Base-by-base conservation (phyloP, 2,797 vertebrate species). In the Typhlichthys subterraneus region DNA sequence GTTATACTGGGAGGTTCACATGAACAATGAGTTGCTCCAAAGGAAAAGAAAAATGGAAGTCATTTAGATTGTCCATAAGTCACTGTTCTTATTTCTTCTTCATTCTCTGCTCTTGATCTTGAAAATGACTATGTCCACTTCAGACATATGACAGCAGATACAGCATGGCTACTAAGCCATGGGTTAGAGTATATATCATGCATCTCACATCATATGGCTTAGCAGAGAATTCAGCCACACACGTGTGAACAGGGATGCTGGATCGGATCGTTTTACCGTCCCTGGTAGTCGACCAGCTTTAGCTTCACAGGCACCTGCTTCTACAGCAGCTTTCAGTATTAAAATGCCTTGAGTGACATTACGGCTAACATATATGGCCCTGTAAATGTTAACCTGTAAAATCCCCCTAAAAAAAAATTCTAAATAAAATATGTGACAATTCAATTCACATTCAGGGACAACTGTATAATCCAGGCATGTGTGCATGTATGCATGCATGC, bases 291-390 rank as follows among this genome's bases (percentile, higher is more conserved):
- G 61, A 65, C 56, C 63, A 2, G 59, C 5, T 59, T 75, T 67
- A 49, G 70, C 54, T 73, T 67, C 70, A 64, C 48, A n/a, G 67
- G 57, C 77, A 73, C 74, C 75, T 57, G 65, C 54, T 69, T 72
- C 60, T 42, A 13, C 48, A 31, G 65, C 70, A 59, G 75, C 75
- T 57, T 88, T 82, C 84, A 89, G 91, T 87, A 87, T 89, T 88
- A 87, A 89, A 91, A 89, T 42, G 66, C 80, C 75, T 60, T 59
- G 69, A 81, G 75, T 79, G 79, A 79, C 72, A 51, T 89, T 84
- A 89, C 76, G 81, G 85, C 73, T 46, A 77, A 77, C 72, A 85
- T 82, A 81, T 91, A 91, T 62, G 33, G 74, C 65, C 76, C 80
- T 79, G 81, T 91, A 87, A 92, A 91, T 12, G 15, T 38, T 53